These are phyloP conservation scores for Andricus curvator DNA, from an alignment of 2,888 invertebrate species.

Conservation along the genomic window DNA sequence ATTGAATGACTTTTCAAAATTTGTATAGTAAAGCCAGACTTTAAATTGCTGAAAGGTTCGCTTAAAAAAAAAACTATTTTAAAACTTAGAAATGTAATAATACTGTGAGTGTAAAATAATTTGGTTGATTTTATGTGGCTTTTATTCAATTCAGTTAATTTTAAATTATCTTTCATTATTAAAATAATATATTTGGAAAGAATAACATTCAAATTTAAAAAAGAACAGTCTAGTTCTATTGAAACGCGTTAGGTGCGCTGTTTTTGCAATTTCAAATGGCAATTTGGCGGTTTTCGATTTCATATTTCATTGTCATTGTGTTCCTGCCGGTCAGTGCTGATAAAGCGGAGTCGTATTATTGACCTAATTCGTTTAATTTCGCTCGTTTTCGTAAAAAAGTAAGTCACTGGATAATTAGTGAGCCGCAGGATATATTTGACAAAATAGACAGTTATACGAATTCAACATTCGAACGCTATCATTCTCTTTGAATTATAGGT, in stretches of 20 bases:
- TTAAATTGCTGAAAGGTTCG: too few species aligned
- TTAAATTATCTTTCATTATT: not conserved
- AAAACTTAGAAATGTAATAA: too few species aligned
- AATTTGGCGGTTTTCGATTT: not conserved
- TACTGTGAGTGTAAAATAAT: too few species aligned
- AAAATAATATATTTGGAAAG: not conserved
- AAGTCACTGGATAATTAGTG: not conserved
- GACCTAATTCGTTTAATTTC: not conserved
- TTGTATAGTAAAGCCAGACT: too few species aligned
- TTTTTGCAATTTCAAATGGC: not conserved
- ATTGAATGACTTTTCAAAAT: not conserved
- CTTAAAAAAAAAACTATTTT: too few species aligned
- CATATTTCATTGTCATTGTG: not conserved
- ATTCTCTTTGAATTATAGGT: not conserved
- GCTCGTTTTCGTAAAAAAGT: not conserved
- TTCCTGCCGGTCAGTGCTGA: not conserved
- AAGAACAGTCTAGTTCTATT: not conserved
- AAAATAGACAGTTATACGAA: not conserved
- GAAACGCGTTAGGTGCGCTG: not conserved
- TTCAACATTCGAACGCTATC: not conserved
- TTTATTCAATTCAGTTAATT: not conserved
- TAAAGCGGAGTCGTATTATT: not conserved
- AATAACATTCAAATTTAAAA: not conserved
- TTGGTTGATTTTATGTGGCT: not conserved
- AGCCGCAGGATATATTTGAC: not conserved